These are phyloP conservation scores for Artibeus jamaicensis DNA, from an alignment of 2,797 vertebrate genomes.

Conservation along the genomic window DNA sequence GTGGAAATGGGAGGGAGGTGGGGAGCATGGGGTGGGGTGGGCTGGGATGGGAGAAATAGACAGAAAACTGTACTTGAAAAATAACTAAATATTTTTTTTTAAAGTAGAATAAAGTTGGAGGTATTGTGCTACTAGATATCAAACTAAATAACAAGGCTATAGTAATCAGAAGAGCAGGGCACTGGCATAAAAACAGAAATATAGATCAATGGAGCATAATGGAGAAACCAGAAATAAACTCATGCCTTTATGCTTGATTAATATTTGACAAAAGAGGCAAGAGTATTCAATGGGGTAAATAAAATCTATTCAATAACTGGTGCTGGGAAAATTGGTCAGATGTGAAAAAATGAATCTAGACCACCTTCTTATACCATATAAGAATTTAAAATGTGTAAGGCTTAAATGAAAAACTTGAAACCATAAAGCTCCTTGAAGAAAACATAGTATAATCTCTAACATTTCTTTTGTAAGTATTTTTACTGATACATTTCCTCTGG, in stretches of 20 bases:
- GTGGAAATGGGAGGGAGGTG: too few relatives aligned
- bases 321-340: background rate
- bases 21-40: too few relatives aligned
- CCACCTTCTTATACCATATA: background rate
- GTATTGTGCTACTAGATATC: background rate
- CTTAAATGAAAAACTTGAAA: background rate
- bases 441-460: background rate
- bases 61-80: too few relatives aligned
- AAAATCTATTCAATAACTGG: background rate
- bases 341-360: background rate
- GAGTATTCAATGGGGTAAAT: background rate
- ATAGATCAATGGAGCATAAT: background rate
- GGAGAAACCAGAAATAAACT: background rate
- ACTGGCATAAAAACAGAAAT: background rate
- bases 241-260: background rate
- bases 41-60: too few relatives aligned
- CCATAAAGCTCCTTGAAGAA: background rate
- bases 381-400: background rate
- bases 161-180: background rate
- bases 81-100: too few relatives aligned
- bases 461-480: background rate
- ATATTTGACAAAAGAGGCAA: background rate
- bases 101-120: background rate
- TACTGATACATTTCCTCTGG: background rate
- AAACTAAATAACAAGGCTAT: background rate